Percentiles rank a stretch among this genome's conserved stretches.
Conservation (phyloP, 2,797 vertebrate genomes). For the Acanthis flammea region DNA sequence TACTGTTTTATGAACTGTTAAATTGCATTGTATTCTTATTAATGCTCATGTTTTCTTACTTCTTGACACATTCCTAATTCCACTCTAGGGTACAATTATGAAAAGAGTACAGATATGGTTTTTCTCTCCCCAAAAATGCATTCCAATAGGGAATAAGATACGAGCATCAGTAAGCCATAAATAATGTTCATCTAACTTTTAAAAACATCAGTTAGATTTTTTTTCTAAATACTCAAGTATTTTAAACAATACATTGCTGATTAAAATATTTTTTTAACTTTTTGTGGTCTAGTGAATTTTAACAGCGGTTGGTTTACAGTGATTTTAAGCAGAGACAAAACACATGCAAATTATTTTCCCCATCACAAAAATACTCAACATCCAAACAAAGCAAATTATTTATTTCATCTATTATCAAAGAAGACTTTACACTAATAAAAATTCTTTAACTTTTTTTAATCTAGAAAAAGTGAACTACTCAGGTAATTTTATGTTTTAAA, state of each 20-base stretch:
- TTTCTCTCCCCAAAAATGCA: slow-evolving; percentile 16
- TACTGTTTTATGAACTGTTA: slow-evolving; percentile 89
- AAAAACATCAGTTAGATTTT: neutral
- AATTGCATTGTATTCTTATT: slow-evolving; percentile 80
- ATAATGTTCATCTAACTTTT: slow-evolving; percentile 25
- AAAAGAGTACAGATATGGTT: slow-evolving; percentile 1
- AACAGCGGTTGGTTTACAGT: neutral
- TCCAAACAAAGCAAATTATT: neutral
- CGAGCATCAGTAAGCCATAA: slow-evolving; percentile 37
- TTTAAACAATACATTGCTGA: neutral
- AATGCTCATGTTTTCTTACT: slow-evolving; percentile 69
- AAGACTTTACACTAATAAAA: neutral
- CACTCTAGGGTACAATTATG: slow-evolving; percentile 55
- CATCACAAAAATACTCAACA: neutral
- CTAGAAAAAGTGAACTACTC: neutral
- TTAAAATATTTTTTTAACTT: neutral
- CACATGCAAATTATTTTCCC: neutral
- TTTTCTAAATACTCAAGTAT: neutral
- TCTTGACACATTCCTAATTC: slow-evolving; percentile 58
- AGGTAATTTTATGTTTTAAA: neutral
- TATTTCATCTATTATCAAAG: neutral
- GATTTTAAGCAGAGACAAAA: neutral
- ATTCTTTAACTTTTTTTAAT: neutral
- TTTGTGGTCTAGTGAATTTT: neutral
- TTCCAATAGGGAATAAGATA: slow-evolving; percentile 39